Evolutionary conservation across 37 sponge, comb jelly and placozoan genomes (phyloP), one percentile per base, ranked within the genome.

Genomic region (Cliona cf. orientalis): DNA sequence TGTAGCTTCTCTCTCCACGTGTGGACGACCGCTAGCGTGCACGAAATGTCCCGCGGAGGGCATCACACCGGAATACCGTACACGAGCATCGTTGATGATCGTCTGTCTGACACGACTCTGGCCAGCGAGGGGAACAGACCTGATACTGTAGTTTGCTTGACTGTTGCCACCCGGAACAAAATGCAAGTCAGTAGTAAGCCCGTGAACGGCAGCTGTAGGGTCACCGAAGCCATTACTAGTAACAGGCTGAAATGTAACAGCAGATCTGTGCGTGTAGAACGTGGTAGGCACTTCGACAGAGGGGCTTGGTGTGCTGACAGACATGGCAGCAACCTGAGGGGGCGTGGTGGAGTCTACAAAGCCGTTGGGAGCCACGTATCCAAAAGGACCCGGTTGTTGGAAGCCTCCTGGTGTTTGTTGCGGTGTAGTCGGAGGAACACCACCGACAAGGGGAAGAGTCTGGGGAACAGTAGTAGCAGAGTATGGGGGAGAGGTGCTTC

Each of bases 91-190:
- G 42, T 58, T 57, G 46, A 67, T 49, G 5, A 67, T 39, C 23
- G 67, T 39, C 46, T 45, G 79, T 62, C 46, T 76, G 33, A 62
- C 46, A 5, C 36, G 75, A 44, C n/a, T n/a, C n/a, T n/a, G n/a
- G n/a, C n/a, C n/a, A n/a, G n/a, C n/a, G n/a, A n/a, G n/a, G n/a
- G n/a, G n/a, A n/a, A n/a, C n/a, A n/a, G n/a, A n/a, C n/a, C n/a
- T n/a, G n/a, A n/a, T n/a, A n/a, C n/a, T n/a, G n/a, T n/a, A n/a
- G n/a, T n/a, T n/a, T n/a, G n/a, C n/a, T n/a, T n/a, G n/a, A n/a
- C n/a, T n/a, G n/a, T n/a, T n/a, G n/a, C n/a, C n/a, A n/a, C n/a
- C n/a, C n/a, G n/a, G n/a, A n/a, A n/a, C n/a, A n/a, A n/a, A n/a
- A n/a, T n/a, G n/a, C n/a, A n/a, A n/a, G n/a, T n/a, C n/a, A n/a